Evolutionary conservation across 1,140 invertebrate species (phyloP).

Genomic region (Tetramorium parvispinum): DNA sequence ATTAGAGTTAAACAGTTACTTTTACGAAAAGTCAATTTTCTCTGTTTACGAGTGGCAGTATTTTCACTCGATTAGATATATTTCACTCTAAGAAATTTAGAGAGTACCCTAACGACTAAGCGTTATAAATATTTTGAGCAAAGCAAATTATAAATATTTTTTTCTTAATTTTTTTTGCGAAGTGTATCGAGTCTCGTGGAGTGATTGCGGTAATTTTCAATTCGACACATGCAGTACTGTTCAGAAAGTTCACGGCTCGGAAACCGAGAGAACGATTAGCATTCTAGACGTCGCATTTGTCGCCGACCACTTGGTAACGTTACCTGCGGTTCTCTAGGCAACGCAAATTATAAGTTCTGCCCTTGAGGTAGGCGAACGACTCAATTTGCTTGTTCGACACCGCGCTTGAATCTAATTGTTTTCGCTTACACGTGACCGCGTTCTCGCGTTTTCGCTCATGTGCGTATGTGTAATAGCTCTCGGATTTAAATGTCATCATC

Average conservation of each 20-base stretch:
- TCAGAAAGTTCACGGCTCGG: constrained; percentile 5
- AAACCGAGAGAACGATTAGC: constrained; percentile 30
- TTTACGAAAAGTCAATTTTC: too few species aligned
- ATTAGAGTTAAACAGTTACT: too few species aligned
- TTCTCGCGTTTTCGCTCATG: not conserved
- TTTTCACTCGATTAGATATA: too few species aligned
- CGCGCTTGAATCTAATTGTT: constrained; percentile 18
- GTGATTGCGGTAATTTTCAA: constrained; percentile 39
- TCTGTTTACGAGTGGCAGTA: too few species aligned
- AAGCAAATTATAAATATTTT: not conserved
- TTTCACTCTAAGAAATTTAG: too few species aligned
- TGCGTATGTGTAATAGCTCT: constrained; percentile 30
- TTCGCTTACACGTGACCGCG: constrained; percentile 10
- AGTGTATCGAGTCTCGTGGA: not conserved
- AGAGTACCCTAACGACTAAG: too few species aligned
- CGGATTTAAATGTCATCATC: not conserved
- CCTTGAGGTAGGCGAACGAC: constrained; percentile 24
- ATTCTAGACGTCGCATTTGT: constrained; percentile 36
- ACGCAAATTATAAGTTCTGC: constrained; percentile 53
- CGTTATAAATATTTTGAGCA: too few species aligned
- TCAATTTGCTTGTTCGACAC: constrained; percentile 43
- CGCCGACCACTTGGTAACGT: constrained; percentile 37
- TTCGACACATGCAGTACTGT: not conserved
- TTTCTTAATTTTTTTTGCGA: constrained; percentile 20
- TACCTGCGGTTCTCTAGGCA: constrained; percentile 30